Evolutionary conservation across 2,888 invertebrate species (phyloP).

Genomic region (Synanthedon andrenaeformis): DNA sequence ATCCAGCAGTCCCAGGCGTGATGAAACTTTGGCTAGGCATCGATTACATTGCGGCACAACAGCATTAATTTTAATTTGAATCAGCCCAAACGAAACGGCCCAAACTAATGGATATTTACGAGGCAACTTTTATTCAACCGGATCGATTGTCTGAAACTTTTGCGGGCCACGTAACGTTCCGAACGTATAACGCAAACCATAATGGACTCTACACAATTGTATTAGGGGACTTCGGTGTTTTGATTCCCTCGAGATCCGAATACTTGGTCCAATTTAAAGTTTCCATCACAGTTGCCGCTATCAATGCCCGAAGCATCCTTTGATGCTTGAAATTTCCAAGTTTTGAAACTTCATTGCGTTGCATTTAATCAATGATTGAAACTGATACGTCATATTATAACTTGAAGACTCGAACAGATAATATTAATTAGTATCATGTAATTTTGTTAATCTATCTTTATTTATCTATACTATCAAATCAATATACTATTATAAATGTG

Average conservation of each 20-base stretch:
- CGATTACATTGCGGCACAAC: constrained; percentile 2
- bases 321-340: neutral
- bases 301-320: neutral
- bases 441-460: too few species aligned
- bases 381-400: too few species aligned
- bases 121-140: neutral
- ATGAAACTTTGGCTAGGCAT: neutral
- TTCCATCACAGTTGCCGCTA: neutral
- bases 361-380: neutral
- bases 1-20: too few species aligned
- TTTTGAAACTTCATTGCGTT: neutral
- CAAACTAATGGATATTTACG: constrained; percentile 6
- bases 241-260: neutral
- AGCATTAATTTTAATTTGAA: constrained; percentile 8
- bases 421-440: too few species aligned
- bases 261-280: neutral
- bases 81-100: neutral
- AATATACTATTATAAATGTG: too few species aligned
- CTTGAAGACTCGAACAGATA: too few species aligned
- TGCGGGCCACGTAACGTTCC: neutral
- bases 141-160: neutral
- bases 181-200: neutral
- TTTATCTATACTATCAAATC: too few species aligned
- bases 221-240: neutral
- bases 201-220: neutral